phyloP scores from a whole-genome alignment of 2,888 invertebrate genomes.

The Argyresthia goedartella region DNA sequence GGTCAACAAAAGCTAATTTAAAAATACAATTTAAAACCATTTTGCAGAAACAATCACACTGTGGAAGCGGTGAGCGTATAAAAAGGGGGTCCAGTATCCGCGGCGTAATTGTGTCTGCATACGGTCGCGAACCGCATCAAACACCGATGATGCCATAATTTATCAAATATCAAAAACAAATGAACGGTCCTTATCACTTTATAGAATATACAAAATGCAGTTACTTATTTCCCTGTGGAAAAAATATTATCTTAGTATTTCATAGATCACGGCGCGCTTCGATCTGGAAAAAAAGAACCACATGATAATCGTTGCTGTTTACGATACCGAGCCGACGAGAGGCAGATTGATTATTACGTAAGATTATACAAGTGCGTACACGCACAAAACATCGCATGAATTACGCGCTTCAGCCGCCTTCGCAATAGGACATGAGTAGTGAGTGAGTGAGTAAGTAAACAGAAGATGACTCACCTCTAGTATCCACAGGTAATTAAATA shows the following conservation, averaged over 20 bases:
- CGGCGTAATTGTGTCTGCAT: slow-evolving; percentile 63
- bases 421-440: too few species aligned
- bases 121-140: slow-evolving; percentile 56
- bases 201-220: slow-evolving; percentile 74
- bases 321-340: too few species aligned
- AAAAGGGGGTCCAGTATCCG: slow-evolving; percentile 63
- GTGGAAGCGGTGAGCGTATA: slow-evolving; percentile 67
- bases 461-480: slow-evolving; percentile 75
- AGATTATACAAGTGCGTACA: too few species aligned
- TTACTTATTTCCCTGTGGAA: slow-evolving; percentile 73
- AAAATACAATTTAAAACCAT: slow-evolving; percentile 56
- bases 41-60: slow-evolving; percentile 59
- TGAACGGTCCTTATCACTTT: slow-evolving; percentile 70
- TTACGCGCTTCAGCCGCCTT: too few species aligned
- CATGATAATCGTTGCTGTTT: background rate
- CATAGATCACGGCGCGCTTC: slow-evolving; percentile 70
- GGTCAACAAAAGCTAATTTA: slow-evolving; percentile 57
- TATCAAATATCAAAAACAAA: slow-evolving; percentile 69
- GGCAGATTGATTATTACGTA: too few species aligned
- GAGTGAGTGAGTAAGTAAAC: too few species aligned
- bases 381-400: too few species aligned
- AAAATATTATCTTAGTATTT: slow-evolving; percentile 71
- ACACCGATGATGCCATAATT: slow-evolving; percentile 63
- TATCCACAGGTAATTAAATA: slow-evolving; percentile 97
- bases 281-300: slow-evolving; percentile 51